Evolutionary conservation across 2,113 vertebrate species (phyloP).

Genomic region (Psittacula cyanocephala): DNA sequence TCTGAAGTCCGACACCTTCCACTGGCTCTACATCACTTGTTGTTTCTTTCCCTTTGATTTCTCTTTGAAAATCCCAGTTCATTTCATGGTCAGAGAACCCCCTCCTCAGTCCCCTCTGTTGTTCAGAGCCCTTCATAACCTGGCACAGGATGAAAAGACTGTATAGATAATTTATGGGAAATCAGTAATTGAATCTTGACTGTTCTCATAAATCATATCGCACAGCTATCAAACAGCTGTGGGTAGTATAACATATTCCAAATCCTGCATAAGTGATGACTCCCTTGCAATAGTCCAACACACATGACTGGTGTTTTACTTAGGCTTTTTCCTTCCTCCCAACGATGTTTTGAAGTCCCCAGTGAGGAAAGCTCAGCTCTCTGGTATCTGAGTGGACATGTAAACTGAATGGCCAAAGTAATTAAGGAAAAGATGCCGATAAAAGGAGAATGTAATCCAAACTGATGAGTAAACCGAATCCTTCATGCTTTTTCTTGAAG

Average conservation of each 20-base stretch:
- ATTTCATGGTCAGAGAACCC: conserved; percentile 36
- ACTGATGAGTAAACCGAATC: conserved; percentile 1
- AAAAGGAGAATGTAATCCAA: conserved; percentile 21
- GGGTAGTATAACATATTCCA: conserved; percentile 31
- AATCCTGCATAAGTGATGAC: conserved; percentile 58
- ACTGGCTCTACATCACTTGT: background rate
- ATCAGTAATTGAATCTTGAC: conserved; percentile 64
- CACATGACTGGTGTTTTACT: background rate
- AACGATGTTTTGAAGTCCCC: background rate
- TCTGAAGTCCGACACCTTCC: background rate
- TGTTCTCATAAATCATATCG: conserved; percentile 53
- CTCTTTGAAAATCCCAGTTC: conserved; percentile 10
- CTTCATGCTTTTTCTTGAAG: background rate
- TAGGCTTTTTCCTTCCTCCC: background rate
- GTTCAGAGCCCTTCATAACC: conserved; percentile 27
- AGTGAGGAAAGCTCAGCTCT: background rate
- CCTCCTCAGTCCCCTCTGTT: background rate
- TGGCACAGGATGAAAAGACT: conserved; percentile 32
- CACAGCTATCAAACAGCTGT: conserved; percentile 44
- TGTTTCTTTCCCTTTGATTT: conserved; percentile 31
- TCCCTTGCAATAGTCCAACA: conserved; percentile 1
- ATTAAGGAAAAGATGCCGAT: conserved; percentile 27
- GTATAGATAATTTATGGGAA: conserved; percentile 66
- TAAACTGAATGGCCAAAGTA: background rate
- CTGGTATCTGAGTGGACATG: background rate